Evolutionary conservation across 2,113 vertebrate genomes (phyloP).

Genomic region (Thinocorus orbignyianus): DNA sequence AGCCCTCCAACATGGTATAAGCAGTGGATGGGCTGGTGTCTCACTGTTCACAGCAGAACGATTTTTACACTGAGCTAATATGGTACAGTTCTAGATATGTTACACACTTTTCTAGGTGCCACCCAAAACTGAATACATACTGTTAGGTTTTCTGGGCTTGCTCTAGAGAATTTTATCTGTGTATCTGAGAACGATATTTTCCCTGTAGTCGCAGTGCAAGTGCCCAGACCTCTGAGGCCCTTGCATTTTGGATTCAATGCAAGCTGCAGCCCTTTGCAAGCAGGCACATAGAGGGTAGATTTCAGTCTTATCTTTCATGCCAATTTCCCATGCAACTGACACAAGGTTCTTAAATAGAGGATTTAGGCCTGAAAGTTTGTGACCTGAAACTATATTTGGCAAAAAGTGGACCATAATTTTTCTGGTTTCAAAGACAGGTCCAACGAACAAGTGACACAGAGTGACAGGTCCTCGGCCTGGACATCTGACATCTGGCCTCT

Average conservation of each 20-base stretch:
- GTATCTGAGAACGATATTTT: not conserved
- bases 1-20: not conserved
- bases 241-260: not conserved
- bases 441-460: not conserved
- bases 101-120: not conserved
- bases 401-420: not conserved
- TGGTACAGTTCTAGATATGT: not conserved
- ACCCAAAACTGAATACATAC: not conserved
- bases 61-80: not conserved
- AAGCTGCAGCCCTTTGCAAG: not conserved
- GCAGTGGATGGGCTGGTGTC: not conserved
- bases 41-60: accelerated
- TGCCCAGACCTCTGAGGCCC: not conserved
- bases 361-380: not conserved
- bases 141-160: not conserved
- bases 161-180: not conserved
- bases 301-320: not conserved
- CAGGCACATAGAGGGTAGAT: not conserved
- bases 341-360: not conserved
- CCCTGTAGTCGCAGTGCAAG: not conserved
- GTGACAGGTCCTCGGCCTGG: not conserved
- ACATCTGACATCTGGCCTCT: not conserved
- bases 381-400: not conserved
- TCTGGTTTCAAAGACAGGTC: not conserved
- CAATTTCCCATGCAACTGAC: not conserved